Evolutionary conservation across 2,888 invertebrate species (phyloP), one percentile per base, ranked within the genome.

Genomic region (Pseudococcus longispinus): DNA sequence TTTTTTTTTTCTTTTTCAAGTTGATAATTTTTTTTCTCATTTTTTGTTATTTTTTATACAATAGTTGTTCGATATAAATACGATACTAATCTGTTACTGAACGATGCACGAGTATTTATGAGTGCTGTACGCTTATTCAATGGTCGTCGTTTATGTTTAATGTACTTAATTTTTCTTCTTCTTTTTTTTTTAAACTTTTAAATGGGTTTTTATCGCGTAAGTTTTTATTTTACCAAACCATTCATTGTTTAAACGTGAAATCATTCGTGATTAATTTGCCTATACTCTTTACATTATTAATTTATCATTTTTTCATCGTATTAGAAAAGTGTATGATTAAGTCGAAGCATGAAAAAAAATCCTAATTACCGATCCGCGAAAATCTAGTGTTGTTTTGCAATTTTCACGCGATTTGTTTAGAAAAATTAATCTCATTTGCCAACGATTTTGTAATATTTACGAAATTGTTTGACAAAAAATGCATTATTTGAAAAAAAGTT

Each of bases 161-260:
- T 60, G 60, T 60, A 60, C 60, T 60, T 60, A 60, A 60, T 60
- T 60, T 60, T 60, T 60, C 60, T 60, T 60, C 23, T 55, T 20
- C n/a, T 51, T 60, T 18, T 60, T 60, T 60, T 60, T 60, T 60
- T 60, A 46, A 46, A 46, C n/a, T 20, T 60, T 60, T 23, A 23
- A 6, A 60, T 60, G 23, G 23, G 23, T 23, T 60, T 60, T 55
- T 55, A 15, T 55, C n/a, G 3, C 11, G 20, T 20, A 11, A 11
- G 23, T 23, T 60, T 60, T 60, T 23, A 60, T 60, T 60, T 60
- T 23, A 20, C 60, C 0, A 23, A 20, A 23, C 60, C 37, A 37
- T 37, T 37, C 37, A 37, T 37, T n/a, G n/a, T 46, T 55, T 20
- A 9, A 37, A 18, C 6, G n/a, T 55, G n/a, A 55, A 60, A 60